Base-by-base conservation (phyloP, 1,140 invertebrate species). In the Drosophila rufa region DNA sequence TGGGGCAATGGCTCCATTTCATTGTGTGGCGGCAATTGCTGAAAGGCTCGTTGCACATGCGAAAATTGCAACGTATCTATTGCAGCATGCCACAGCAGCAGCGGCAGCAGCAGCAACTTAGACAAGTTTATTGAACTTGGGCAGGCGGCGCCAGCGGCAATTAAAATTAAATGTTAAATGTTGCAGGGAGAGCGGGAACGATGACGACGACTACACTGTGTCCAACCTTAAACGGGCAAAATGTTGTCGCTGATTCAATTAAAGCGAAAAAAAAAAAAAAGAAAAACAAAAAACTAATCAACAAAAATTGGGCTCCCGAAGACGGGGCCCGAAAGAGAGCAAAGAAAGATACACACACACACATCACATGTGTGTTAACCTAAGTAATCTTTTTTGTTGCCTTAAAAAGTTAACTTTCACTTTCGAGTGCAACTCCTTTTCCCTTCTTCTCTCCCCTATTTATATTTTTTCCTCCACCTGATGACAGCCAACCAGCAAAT, bases 161-260 rank as follows among this genome's bases (percentile, higher is more conserved):
- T 89, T 87, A 87, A 87, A 87, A 87, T 68, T 85, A 81, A 84
- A 85, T 84, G 80, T 79, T 76, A 68, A 75, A 78, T 71, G 83
- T 67, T 70, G 48, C 25, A 69, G 22, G 50, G 30, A 48, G 46
- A 42, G 56, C 4, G 40, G 38, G 58, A 51, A 33, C 60, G 22
- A 53, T 56, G 22, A 53, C n/a, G 19, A 25, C 33, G 5, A 46
- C 73, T 30, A 40, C 57, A 61, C 19, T 27, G 45, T 46, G 55
- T 77, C 47, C 80, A 78, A 67, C 80, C 74, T 78, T 60, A 78
- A 84, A 67, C 67, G 82, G 76, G 64, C 77, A 80, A 65, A 66
- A 76, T 66, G 60, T 53, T 78, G 75, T 69, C 65, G 84, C 62
- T 86, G 82, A 86, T 87, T 89, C 84, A 87, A 87, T 87, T 87